Evolutionary conservation across 2,797 vertebrate species (phyloP).

Genomic region (Sciurus carolinensis): DNA sequence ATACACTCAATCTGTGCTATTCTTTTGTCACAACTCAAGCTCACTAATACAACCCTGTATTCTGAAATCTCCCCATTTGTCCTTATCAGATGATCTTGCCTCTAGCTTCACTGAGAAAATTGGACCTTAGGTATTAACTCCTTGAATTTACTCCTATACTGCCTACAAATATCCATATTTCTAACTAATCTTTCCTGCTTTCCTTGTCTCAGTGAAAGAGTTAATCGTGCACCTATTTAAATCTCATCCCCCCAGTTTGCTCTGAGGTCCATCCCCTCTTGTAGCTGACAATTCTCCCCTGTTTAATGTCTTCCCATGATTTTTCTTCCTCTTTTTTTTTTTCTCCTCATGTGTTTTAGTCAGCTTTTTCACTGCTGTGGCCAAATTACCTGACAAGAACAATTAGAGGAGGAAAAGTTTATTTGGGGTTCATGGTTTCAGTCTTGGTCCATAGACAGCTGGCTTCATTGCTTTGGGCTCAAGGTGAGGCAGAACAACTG

Average conservation of each 20-base stretch:
- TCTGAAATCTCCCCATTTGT: neutral
- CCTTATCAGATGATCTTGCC: neutral
- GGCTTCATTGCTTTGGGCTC: no score
- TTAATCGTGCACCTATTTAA: neutral
- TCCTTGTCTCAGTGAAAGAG: neutral
- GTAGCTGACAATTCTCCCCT: neutral
- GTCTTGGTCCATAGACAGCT: no score
- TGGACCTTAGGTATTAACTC: neutral
- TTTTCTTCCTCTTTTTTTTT: no score
- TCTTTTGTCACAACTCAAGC: neutral
- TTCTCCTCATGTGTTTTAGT: no score
- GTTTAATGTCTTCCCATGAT: neutral
- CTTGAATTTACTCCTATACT: neutral
- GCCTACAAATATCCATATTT: neutral
- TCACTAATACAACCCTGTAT: neutral
- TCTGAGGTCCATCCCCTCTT: neutral
- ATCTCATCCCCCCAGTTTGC: neutral
- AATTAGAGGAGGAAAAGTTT: no score
- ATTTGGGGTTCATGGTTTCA: no score
- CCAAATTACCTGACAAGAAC: no score
- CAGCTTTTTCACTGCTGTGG: no score
- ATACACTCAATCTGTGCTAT: neutral
- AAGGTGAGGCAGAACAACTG: no score
- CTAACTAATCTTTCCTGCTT: neutral
- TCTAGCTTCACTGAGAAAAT: neutral